Evolutionary conservation across 2,888 invertebrate species (phyloP).

Genomic region (Chironomus riparius): DNA sequence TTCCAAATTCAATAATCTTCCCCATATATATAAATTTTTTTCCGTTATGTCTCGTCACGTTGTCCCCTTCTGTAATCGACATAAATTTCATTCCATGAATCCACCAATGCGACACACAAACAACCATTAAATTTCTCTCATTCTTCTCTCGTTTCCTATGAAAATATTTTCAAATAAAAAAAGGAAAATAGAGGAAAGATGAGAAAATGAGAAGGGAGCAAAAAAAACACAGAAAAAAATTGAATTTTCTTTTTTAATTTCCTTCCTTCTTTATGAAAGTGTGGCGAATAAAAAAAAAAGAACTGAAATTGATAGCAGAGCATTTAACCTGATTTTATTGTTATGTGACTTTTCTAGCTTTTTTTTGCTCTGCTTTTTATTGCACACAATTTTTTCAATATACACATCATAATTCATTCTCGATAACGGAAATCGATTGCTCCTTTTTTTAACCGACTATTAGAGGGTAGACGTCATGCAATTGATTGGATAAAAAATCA

Average conservation of each 20-base stretch:
- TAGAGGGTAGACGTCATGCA: too few species aligned
- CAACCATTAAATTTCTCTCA: background rate
- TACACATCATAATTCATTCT: constrained; percentile 12
- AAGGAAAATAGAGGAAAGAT: too few species aligned
- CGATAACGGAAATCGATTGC: constrained; percentile 8
- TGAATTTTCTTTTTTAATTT: constrained; percentile 20
- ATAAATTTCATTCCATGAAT: background rate
- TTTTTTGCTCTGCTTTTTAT: background rate
- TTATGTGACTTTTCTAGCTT: constrained; percentile 14
- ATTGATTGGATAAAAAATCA: too few species aligned
- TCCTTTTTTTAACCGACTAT: background rate
- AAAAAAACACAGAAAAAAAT: background rate
- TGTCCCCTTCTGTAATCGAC: background rate
- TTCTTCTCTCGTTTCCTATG: background rate
- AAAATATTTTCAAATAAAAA: too few species aligned
- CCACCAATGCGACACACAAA: background rate
- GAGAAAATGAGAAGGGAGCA: background rate
- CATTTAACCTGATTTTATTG: constrained; percentile 23
- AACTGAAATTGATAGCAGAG: constrained; percentile 16
- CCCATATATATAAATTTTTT: background rate
- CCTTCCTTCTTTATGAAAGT: background rate
- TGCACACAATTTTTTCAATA: background rate
- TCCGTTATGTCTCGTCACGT: background rate
- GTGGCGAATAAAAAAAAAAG: background rate
- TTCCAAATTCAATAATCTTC: constrained; percentile 1